These are phyloP conservation scores for Anguilla obscura DNA, from an alignment of 2,797 vertebrate species.

Conservation along the genomic window DNA sequence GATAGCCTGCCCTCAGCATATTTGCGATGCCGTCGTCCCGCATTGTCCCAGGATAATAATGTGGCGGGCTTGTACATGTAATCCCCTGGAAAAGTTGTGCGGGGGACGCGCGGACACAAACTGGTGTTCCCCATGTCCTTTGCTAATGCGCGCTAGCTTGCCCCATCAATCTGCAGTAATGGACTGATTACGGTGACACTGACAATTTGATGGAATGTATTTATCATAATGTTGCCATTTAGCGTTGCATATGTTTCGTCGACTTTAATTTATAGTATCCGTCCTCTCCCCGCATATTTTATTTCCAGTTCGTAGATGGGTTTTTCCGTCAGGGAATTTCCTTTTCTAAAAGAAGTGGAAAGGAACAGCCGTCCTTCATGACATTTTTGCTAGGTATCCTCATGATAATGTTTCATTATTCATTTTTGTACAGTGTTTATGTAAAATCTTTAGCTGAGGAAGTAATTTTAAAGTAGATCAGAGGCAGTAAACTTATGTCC, in stretches of 20 bases:
- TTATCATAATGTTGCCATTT: slow-evolving; percentile 54
- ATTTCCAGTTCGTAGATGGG: slow-evolving; percentile 31
- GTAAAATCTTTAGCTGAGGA: neutral
- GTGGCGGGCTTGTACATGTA: slow-evolving; percentile 37
- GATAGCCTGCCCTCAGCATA: slow-evolving; percentile 71
- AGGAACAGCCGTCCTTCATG: neutral
- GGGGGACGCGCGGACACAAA: slow-evolving; percentile 28
- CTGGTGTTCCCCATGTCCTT: slow-evolving; percentile 15
- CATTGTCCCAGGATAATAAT: slow-evolving; percentile 37
- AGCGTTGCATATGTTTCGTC: slow-evolving; percentile 42
- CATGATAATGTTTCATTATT: neutral
- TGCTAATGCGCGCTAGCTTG: slow-evolving; percentile 34
- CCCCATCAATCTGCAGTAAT: slow-evolving; percentile 59
- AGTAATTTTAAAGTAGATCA: neutral
- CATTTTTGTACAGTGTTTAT: neutral
- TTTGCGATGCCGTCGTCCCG: slow-evolving; percentile 45
- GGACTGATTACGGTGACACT: slow-evolving; percentile 54
- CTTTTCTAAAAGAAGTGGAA: neutral
- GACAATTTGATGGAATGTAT: slow-evolving; percentile 57
- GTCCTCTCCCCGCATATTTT: slow-evolving; percentile 36
- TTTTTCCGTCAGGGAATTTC: neutral
- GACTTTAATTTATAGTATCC: slow-evolving; percentile 43
- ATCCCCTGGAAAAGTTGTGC: slow-evolving; percentile 29
- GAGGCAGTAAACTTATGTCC: neutral
- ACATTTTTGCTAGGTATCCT: neutral